Evolutionary conservation across 2,888 invertebrate species (phyloP).

Genomic region (Coronaproctus castanopsis): DNA sequence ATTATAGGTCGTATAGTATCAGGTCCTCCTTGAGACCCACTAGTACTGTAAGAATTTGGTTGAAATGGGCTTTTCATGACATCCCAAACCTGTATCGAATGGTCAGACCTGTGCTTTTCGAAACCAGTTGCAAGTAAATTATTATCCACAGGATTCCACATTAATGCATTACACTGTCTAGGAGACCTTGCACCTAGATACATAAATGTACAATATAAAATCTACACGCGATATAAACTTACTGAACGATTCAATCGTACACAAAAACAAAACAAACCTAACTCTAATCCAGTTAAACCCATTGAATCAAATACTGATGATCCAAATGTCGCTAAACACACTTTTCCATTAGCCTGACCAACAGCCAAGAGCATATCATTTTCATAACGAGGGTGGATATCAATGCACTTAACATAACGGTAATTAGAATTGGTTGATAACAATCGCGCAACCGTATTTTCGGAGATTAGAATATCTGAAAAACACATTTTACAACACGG

Average conservation of each 20-base stretch:
- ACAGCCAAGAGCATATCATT: constrained; percentile 60
- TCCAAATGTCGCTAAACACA: constrained; percentile 57
- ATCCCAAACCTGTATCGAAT: constrained; percentile 79
- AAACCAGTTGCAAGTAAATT: constrained; percentile 68
- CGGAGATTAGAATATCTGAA: constrained; percentile 46
- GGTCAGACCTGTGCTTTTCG: constrained; percentile 74
- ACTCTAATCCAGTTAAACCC: constrained; percentile 51
- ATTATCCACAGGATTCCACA: constrained; percentile 68
- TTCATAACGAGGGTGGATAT: constrained; percentile 58
- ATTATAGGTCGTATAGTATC: constrained; percentile 35
- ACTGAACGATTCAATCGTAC: neutral
- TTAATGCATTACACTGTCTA: constrained; percentile 64
- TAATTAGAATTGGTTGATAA: constrained; percentile 51
- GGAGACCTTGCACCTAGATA: constrained; percentile 68
- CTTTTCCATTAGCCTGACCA: constrained; percentile 74
- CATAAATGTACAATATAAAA: constrained; percentile 18
- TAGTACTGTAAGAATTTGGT: constrained; percentile 1
- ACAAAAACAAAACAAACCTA: no score
- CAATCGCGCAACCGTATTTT: constrained; percentile 44
- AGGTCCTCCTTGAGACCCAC: constrained; percentile 7
- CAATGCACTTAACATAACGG: constrained; percentile 65
- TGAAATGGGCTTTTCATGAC: constrained; percentile 34
- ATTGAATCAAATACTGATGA: constrained; percentile 43
- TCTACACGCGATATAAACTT: neutral
- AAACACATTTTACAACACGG: no score